Percentiles rank a stretch among this genome's conserved stretches.
These are phyloP conservation scores for Trichogramma dendrolimi DNA, from an alignment of 2,888 invertebrate species.

Conservation along the genomic window DNA sequence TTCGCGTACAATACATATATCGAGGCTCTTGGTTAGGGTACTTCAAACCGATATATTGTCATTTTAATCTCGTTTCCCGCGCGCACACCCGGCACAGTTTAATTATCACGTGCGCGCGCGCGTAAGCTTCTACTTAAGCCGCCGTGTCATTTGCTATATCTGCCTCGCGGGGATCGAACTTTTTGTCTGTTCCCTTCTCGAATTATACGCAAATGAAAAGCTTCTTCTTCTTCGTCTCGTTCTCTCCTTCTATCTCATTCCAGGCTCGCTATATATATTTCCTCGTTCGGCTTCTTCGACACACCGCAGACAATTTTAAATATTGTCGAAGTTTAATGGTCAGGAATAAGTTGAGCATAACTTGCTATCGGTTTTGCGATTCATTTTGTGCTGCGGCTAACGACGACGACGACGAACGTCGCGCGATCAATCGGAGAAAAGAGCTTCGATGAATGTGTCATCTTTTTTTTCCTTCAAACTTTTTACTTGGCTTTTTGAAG, in stretches of 20 bases:
- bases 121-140: constrained; percentile 19
- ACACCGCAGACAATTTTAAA: constrained; percentile 29
- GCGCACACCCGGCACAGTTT: constrained; percentile 12
- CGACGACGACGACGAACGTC: too few species aligned
- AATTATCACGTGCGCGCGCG: constrained; percentile 22
- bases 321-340: constrained; percentile 35
- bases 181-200: background rate
- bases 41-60: background rate
- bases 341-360: constrained; percentile 30
- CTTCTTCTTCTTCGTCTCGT: background rate
- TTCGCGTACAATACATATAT: too few species aligned
- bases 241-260: background rate
- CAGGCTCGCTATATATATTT: constrained; percentile 24
- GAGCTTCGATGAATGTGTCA: background rate
- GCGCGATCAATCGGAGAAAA: too few species aligned
- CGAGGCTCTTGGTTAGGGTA: too few species aligned
- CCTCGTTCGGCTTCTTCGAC: constrained; percentile 2
- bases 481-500: background rate
- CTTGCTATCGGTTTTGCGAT: too few species aligned
- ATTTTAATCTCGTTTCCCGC: constrained; percentile 23
- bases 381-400: too few species aligned
- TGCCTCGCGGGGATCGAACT: constrained; percentile 13
- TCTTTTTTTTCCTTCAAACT: background rate
- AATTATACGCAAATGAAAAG: background rate
- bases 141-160: constrained; percentile 9